Base-by-base conservation (phyloP, 2,888 invertebrate genomes). In the Scrobipalpa atriplicella region DNA sequence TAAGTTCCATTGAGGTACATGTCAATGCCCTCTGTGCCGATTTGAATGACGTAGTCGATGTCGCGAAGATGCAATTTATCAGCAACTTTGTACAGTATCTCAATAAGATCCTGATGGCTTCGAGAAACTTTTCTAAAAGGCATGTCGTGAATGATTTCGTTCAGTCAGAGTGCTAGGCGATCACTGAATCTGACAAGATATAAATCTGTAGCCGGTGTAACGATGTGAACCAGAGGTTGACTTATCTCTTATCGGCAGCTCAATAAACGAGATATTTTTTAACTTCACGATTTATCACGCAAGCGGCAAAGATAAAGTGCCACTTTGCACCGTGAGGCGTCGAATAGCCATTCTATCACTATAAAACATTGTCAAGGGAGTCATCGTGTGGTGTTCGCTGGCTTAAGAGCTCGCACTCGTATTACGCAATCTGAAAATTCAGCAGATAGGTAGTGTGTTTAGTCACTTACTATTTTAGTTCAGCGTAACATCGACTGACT, bases 51-150 rank as follows among this genome's bases (percentile, higher is more conserved):
- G 69, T 79, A 85, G 21, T 83, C 72, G 16, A 78, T 75, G 39
- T 84, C 67, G 66, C 75, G 69, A 43, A 87, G 72, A 64, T 80
- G 71, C 51, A 78, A 75, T 60, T 77, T 69, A 66, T 83, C 73
- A 1, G 86, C 82, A 58, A 83, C 75, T 79, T 82, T 80, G 67
- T 78, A 70, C 68, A 89, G 83, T 67, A 89, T 78, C 29, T 78
- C 78, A 36, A 82, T 70, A 52, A 89, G 74, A 67, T 86, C 85
- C 69, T 77, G 75, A 39, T 82, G 78, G 58, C 80, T 79, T 62
- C 77, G 78, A 51, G 89, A 88, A 70, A 86, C 74, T 77, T 85
- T 89, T 69, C 85, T 80, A 61, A 68, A 70, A n/a, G 83, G 84
- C 86, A 89, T 89, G 63, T 67, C 72, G 73, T 56, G 69, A 70